Percentiles rank a stretch among this genome's conserved stretches.
These are phyloP conservation scores for Acleris emargana DNA, from an alignment of 2,888 invertebrate species.

Conservation along the genomic window DNA sequence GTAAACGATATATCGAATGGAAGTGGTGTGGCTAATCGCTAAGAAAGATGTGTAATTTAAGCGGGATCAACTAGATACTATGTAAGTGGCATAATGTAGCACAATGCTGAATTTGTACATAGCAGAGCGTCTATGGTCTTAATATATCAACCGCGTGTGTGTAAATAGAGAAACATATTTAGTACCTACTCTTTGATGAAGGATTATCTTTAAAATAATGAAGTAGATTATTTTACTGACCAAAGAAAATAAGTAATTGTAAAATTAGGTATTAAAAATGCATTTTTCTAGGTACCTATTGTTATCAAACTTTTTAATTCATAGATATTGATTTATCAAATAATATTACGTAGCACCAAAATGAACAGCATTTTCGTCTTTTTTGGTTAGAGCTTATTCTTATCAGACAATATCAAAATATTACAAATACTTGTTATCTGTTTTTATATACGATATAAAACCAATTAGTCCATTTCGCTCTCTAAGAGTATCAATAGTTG, in stretches of 20 bases:
- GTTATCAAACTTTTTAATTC: too few relatives aligned
- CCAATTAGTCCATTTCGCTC: slow-evolving; percentile 32
- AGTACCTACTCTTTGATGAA: slow-evolving; percentile 26
- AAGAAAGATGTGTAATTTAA: slow-evolving; percentile 73
- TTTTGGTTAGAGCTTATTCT: slow-evolving; percentile 31
- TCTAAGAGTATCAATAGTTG: slow-evolving; percentile 36
- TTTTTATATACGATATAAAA: slow-evolving; percentile 36
- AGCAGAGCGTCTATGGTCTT: slow-evolving; percentile 31
- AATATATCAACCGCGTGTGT: slow-evolving; percentile 11
- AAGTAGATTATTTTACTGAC: slow-evolving; percentile 40
- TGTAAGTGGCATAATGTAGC: slow-evolving; percentile 62
- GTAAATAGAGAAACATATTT: slow-evolving; percentile 27
- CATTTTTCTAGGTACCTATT: slow-evolving; percentile 28
- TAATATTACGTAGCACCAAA: neutral
- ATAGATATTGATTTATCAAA: slow-evolving; percentile 33
- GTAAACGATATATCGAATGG: slow-evolving; percentile 20
- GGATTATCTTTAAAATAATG: slow-evolving; percentile 40
- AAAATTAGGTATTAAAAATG: slow-evolving; percentile 40
- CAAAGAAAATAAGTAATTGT: slow-evolving; percentile 43
- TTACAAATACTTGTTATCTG: slow-evolving; percentile 19
- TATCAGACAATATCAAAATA: slow-evolving; percentile 31
- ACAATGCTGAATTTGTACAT: slow-evolving; percentile 51
- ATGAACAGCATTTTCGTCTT: slow-evolving; percentile 6
- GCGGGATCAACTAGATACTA: slow-evolving; percentile 82
- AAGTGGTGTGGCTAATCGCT: slow-evolving; percentile 52